Conservation (phyloP, 2,888 invertebrate species). For the Pandemis heparana region DNA sequence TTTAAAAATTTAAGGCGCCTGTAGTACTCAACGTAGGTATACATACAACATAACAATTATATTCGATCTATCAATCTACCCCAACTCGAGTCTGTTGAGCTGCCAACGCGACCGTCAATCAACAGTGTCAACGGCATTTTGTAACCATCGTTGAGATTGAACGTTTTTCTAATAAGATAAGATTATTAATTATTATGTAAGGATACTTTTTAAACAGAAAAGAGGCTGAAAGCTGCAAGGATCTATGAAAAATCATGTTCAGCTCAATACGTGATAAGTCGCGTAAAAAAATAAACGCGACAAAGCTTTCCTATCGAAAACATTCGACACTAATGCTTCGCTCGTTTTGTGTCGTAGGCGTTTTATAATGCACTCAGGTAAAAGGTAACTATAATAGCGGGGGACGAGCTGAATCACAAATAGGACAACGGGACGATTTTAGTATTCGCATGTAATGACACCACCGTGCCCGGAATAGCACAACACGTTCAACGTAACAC, state of each 20-base stretch:
- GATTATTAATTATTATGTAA: not conserved
- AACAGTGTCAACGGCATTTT: not conserved
- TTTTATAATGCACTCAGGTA: constrained; percentile 51
- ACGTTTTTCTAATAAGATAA: constrained; percentile 2
- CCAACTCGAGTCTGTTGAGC: constrained; percentile 1
- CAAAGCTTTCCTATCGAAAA: constrained; percentile 38
- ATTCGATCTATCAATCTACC: not conserved
- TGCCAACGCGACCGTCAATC: not conserved
- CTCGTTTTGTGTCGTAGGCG: constrained; percentile 36
- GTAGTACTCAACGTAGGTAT: not conserved
- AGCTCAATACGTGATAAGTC: not conserved
- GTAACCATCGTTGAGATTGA: not conserved
- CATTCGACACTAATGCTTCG: constrained; percentile 27
- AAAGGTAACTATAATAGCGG: constrained; percentile 46
- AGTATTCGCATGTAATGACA: constrained; percentile 51
- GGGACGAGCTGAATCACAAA: constrained; percentile 54
- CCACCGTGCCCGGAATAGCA: constrained; percentile 52
- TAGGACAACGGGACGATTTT: constrained; percentile 49
- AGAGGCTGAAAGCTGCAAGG: not conserved
- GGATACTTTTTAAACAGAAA: not conserved
- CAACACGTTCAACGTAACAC: not conserved
- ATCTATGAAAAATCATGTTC: not conserved
- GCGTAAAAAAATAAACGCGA: not conserved
- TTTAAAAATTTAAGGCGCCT: too few relatives aligned
- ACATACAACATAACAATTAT: too few relatives aligned